Evolutionary conservation across 2,888 invertebrate species (phyloP).

Genomic region (Cryptosula pallasiana): DNA sequence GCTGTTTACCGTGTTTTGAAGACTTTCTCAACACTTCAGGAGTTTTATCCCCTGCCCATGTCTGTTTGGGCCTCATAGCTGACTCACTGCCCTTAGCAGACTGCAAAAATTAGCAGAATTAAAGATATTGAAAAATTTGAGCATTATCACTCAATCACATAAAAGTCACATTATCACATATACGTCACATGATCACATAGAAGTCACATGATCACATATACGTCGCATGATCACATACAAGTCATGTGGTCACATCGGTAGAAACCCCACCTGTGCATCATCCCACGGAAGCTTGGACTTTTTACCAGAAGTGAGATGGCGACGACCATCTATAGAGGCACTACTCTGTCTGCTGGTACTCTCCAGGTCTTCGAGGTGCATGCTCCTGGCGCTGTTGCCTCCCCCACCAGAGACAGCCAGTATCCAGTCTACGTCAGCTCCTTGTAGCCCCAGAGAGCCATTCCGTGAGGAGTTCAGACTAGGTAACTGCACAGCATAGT

Average conservation of each 20-base stretch:
- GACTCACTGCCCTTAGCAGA: background rate
- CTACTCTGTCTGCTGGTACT: conserved; percentile 17
- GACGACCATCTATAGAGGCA: conserved; percentile 14
- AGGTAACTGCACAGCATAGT: conserved; percentile 13
- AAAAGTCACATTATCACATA: too few relatives aligned
- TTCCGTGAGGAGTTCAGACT: conserved; percentile 13
- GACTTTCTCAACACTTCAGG: background rate
- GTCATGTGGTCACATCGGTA: too few relatives aligned
- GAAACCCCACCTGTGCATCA: conserved; percentile 33
- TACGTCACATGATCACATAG: too few relatives aligned
- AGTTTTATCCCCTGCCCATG: conserved; percentile 1
- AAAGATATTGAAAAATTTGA: too few relatives aligned
- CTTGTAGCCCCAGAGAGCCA: conserved; percentile 30
- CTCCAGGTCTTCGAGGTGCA: conserved; percentile 39
- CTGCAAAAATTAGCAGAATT: too few relatives aligned
- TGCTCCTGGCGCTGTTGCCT: conserved; percentile 36
- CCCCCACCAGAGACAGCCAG: conserved; percentile 56
- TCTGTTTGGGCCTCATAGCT: background rate
- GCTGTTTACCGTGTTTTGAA: background rate
- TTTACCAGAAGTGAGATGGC: conserved; percentile 4
- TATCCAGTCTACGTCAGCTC: conserved; percentile 74
- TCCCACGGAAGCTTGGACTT: conserved; percentile 50
- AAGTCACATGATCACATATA: too few relatives aligned
- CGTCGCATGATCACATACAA: too few relatives aligned
- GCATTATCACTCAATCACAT: background rate